A percentile compares a stretch with the other conserved stretches of the same genome.
Evolutionary conservation across 2,797 vertebrate genomes (phyloP).

Genomic region (Aselliscus stoliczkanus): DNA sequence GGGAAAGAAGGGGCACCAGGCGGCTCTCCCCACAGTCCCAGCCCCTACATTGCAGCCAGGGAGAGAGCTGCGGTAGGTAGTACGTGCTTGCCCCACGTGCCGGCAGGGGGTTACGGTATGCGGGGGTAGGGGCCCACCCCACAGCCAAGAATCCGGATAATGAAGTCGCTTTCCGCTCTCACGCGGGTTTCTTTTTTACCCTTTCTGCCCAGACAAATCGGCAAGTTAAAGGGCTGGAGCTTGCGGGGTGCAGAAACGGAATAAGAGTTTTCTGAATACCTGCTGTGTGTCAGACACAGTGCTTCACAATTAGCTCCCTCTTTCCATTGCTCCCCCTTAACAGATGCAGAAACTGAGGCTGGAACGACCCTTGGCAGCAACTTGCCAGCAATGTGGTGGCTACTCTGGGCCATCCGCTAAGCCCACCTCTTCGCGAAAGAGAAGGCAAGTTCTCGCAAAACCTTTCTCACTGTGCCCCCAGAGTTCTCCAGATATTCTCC

Average conservation of each 20-base stretch:
- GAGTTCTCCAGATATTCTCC: not conserved
- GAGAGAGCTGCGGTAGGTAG: not conserved
- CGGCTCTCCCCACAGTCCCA: not conserved
- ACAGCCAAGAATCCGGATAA: not conserved
- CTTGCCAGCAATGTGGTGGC: not conserved
- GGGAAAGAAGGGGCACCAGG: too few species aligned
- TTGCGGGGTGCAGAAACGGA: not conserved
- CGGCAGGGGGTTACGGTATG: not conserved
- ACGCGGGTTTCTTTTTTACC: not conserved
- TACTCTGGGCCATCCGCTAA: not conserved
- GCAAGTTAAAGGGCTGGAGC: not conserved
- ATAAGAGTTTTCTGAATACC: not conserved
- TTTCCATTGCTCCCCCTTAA: not conserved
- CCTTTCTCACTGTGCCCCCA: not conserved
- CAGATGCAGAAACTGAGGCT: slow-evolving; percentile 23
- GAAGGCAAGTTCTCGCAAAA: not conserved
- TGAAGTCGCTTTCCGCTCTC: not conserved
- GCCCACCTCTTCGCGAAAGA: not conserved
- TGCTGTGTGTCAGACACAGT: not conserved
- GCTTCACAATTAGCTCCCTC: not conserved
- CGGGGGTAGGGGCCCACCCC: not conserved
- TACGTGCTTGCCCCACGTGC: not conserved
- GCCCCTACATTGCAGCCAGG: not conserved
- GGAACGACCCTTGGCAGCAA: not conserved
- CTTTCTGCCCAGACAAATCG: not conserved